These are phyloP conservation scores for Apamea sordens DNA, from an alignment of 2,888 invertebrate genomes.

Conservation along the genomic window DNA sequence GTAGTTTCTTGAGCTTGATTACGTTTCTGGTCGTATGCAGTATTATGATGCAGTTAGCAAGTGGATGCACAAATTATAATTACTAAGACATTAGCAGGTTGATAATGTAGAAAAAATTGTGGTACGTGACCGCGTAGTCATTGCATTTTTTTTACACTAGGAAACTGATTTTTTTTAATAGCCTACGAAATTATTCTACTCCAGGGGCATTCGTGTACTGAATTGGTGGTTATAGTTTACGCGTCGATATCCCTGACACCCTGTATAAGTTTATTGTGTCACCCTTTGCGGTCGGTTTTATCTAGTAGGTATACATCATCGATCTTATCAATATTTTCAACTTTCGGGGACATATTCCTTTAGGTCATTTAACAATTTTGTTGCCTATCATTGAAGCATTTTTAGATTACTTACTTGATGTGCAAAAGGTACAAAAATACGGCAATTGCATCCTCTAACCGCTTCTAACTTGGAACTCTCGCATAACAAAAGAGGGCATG, in stretches of 20 bases:
- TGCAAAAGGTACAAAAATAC: neutral
- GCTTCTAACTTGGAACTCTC: constrained; percentile 61
- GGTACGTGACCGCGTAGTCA: too few relatives aligned
- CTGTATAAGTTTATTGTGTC: too few relatives aligned
- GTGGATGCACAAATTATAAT: neutral
- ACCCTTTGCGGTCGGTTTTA: too few relatives aligned
- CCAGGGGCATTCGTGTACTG: too few relatives aligned
- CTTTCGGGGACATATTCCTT: neutral
- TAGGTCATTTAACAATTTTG: neutral
- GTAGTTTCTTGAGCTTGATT: neutral
- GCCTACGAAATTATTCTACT: too few relatives aligned
- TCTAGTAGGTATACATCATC: neutral
- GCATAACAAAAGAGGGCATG: constrained; percentile 74
- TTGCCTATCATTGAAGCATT: neutral
- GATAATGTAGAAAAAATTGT: neutral
- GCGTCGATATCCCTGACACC: too few relatives aligned
- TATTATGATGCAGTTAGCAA: neutral
- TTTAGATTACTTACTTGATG: neutral
- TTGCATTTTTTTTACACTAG: too few relatives aligned
- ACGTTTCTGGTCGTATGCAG: neutral
- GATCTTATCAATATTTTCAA: neutral
- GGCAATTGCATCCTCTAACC: neutral
- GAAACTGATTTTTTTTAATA: too few relatives aligned
- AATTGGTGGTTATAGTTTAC: too few relatives aligned
- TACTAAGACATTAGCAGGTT: neutral